Percentiles rank a stretch among this genome's conserved stretches.
Conservation (phyloP, 2,113 vertebrate species). For the Chaetorhynchus papuensis region DNA sequence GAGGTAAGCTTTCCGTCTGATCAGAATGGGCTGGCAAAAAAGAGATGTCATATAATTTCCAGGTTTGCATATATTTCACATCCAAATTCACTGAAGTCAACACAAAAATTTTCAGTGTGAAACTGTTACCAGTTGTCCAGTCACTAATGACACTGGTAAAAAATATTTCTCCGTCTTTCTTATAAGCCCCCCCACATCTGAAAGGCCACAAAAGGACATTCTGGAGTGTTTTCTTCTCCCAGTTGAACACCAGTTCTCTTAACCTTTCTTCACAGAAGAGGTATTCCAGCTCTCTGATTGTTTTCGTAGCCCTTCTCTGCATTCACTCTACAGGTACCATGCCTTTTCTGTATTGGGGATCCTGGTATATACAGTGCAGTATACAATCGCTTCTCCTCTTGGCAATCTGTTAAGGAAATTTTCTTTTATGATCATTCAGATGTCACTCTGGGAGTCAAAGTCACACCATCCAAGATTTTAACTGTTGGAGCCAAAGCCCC, state of each 20-base stretch:
- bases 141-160: background rate
- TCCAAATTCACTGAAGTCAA: background rate
- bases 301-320: background rate
- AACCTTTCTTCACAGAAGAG: background rate
- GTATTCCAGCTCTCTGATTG: background rate
- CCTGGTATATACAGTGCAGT: background rate
- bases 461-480: background rate
- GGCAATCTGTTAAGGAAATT: background rate
- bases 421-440: background rate
- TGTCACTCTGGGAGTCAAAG: background rate
- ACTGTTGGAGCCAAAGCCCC: background rate
- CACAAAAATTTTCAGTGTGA: background rate
- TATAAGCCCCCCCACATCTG: accelerated
- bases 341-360: background rate
- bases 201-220: background rate
- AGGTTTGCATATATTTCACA: background rate
- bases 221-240: background rate
- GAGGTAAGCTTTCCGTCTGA: background rate
- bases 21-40: background rate
- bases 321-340: background rate
- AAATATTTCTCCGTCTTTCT: background rate
- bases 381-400: background rate
- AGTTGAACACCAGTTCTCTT: background rate
- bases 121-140: accelerated
- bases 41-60: background rate